Base-by-base conservation (phyloP, 2,888 invertebrate genomes). In the Caenorhabditis zanzibari region DNA sequence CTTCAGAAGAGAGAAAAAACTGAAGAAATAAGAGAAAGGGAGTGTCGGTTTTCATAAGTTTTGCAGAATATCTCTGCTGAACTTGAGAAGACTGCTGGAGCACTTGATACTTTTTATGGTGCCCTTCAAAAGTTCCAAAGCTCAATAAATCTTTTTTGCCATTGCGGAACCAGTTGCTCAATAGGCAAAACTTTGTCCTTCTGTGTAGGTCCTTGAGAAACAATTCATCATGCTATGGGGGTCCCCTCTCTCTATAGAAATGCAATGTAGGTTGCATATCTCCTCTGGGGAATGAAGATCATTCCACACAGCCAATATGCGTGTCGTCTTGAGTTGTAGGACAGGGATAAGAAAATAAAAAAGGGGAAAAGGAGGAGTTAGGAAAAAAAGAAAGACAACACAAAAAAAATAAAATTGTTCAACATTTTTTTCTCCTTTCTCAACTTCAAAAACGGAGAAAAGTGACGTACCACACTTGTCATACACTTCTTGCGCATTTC, bases 251-350 rank as follows among this genome's bases (percentile, higher is more conserved):
- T 54, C 66, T 56, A 49, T 58, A 58, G 58, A 59, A 38, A 66
- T 59, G 56, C 49, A 59, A 79, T 63, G 69, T 83, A 83, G 83
- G 83, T 83, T 75, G 66, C 68, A 79, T 71, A 83, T 80, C 58
- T 73, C 74, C 79, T 66, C 52, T 74, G 83, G 83, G n/a, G 83
- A 73, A 71, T 63, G 73, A 54, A 32, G 69, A 54, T 44, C 69
- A 44, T 63, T 47, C 64, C 24, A 47, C 24, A 47, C 58, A 56
- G 47, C 68, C 74, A 58, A 63, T 75, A 71, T 75, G 77, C 77
- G 71, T 79, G 79, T 80, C 80, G 66, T 80, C 73, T 66, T 80
- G 52, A 69, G 69, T 64, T 76, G 69, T 47, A 58, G 38, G 54
- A 54, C 41, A 58, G 41, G 54, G 32, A 47, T 32, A 5, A 58